phyloP scores from a whole-genome alignment of 1,140 invertebrate species.

The Cydia splendana region DNA sequence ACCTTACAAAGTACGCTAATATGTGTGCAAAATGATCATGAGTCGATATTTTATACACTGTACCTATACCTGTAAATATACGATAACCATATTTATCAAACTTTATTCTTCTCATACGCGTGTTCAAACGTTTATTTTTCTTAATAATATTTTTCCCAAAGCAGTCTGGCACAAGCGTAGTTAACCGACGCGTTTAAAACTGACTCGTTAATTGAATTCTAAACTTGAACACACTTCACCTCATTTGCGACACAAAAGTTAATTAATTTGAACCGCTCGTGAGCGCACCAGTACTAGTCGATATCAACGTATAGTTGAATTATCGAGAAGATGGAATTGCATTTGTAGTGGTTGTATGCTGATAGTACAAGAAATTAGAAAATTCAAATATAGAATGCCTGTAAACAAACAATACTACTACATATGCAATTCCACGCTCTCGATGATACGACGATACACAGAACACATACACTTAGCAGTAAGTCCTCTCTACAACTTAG shows the following conservation, averaged over 20 bases:
- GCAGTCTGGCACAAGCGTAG: background rate
- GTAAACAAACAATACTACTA: too few relatives aligned
- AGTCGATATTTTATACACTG: too few relatives aligned
- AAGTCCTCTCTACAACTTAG: background rate
- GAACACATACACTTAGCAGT: background rate
- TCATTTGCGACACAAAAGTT: conserved; percentile 62
- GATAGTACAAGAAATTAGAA: too few relatives aligned
- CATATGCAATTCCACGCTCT: too few relatives aligned
- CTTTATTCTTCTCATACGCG: background rate
- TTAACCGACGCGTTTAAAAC: conserved; percentile 40
- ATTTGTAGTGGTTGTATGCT: too few relatives aligned
- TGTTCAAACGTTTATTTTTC: background rate
- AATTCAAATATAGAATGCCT: too few relatives aligned
- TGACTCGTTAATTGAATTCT: conserved; percentile 60
- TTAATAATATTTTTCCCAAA: background rate
- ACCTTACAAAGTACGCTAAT: too few relatives aligned
- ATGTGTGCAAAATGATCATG: too few relatives aligned
- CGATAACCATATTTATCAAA: background rate
- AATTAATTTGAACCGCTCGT: conserved; percentile 60
- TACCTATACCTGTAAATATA: background rate
- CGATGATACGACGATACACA: too few relatives aligned
- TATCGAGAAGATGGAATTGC: too few relatives aligned
- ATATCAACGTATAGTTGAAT: background rate
- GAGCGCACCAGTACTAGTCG: conserved; percentile 30
- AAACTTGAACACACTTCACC: conserved; percentile 59